Percentiles rank a stretch among this genome's conserved stretches.
Conservation (phyloP, 2,888 invertebrate genomes). For the Brenthis daphne region DNA sequence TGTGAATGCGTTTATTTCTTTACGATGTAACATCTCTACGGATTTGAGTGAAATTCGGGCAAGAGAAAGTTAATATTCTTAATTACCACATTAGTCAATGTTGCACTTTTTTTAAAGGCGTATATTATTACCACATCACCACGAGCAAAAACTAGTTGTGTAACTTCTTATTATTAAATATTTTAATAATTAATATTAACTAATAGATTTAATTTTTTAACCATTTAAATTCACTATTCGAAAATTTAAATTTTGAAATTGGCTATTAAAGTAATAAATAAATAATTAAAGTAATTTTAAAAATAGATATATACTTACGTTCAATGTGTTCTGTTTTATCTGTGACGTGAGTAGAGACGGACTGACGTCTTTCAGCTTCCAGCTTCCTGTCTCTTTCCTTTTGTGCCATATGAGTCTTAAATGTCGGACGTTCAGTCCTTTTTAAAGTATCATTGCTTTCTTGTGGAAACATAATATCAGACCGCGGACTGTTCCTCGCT, state of each 20-base stretch:
- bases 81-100: too few species aligned
- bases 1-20: background rate
- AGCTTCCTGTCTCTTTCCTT: slow-evolving; percentile 83
- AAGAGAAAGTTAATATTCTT: too few species aligned
- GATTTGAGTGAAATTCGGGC: background rate
- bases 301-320: slow-evolving; percentile 58
- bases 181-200: too few species aligned
- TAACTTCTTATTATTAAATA: too few species aligned
- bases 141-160: too few species aligned
- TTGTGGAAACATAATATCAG: slow-evolving; percentile 63
- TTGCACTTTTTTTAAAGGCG: too few species aligned
- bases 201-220: background rate
- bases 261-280: background rate
- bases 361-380: slow-evolving; percentile 88
- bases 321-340: slow-evolving; percentile 84
- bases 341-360: slow-evolving; percentile 88
- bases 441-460: slow-evolving; percentile 63
- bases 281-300: background rate
- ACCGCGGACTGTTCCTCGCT: slow-evolving; percentile 71
- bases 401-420: slow-evolving; percentile 87
- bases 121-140: too few species aligned
- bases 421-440: slow-evolving; percentile 83
- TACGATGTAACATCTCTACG: background rate
- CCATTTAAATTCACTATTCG: too few species aligned
- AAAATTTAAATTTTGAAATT: background rate